Conservation (phyloP, 2,113 vertebrate genomes). For the Rallus limicola region DNA sequence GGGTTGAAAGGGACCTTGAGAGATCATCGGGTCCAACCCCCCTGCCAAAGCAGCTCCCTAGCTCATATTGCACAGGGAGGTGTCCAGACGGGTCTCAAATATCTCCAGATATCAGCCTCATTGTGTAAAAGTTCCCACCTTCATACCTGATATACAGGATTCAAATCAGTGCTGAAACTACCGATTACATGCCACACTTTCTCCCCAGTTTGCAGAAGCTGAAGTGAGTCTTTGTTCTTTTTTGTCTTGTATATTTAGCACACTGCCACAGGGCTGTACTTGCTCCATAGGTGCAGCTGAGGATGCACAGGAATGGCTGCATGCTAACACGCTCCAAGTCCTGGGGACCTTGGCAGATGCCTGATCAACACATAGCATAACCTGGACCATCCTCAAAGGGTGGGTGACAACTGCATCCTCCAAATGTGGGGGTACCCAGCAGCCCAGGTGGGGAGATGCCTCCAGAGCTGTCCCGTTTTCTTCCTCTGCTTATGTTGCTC, state of each 20-base stretch:
- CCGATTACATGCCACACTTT: background rate
- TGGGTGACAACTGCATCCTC: background rate
- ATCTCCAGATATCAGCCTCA: too few relatives aligned
- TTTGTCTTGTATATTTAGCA: background rate
- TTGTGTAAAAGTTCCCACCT: background rate
- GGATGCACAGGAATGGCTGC: background rate
- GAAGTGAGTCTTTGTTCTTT: background rate
- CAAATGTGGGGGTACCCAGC: fast-evolving
- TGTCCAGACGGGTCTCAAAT: too few relatives aligned
- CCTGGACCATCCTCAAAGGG: background rate
- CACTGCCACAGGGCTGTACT: background rate
- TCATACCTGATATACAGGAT: background rate
- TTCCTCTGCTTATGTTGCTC: background rate
- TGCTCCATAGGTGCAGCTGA: background rate
- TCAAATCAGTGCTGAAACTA: background rate
- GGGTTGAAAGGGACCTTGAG: too few relatives aligned
- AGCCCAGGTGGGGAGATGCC: background rate
- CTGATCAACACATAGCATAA: background rate
- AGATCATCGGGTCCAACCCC: too few relatives aligned
- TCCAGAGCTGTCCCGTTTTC: background rate
- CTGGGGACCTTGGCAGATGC: background rate
- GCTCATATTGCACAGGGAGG: too few relatives aligned
- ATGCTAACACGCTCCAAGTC: background rate
- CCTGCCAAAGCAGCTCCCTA: too few relatives aligned
- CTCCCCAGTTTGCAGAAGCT: background rate